Evolutionary conservation across 2,888 invertebrate genomes (phyloP), one percentile per base, ranked within the genome.

Genomic region (Tridacna gigas): DNA sequence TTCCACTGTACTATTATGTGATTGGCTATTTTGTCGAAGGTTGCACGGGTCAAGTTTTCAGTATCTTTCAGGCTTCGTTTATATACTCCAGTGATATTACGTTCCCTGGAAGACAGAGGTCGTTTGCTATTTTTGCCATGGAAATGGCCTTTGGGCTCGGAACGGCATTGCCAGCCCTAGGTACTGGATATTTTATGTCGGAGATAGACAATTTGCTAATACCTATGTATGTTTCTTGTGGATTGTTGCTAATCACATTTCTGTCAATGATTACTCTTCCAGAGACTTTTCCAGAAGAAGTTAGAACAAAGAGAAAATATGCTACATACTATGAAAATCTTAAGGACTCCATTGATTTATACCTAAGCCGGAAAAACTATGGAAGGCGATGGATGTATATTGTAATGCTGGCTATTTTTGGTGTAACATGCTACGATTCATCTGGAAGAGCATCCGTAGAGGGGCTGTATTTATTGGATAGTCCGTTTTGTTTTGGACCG

Each of bases 401-500:
- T 3, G 56, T 80, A n/a, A 73, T 73, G 37, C 48, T 87, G 18
- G 15, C 71, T 15, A 81, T 79, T 3, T 83, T 88, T 63, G 37
- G 79, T 0, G 77, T 84, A n/a, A 84, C 83, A 0, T 51, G 66
- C 0, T 71, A 86, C 7, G 67, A 77, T 20, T 4, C 74, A 5
- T 71, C 74, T 25, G 90, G 90, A 5, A 74, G 85, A 13, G 60
- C 77, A 0, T 51, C 74, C 15, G 75, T 89, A 9, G 89, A 89
- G 69, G 82, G 86, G 2, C 74, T 90, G 5, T 90, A 88, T 56
- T 80, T 86, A 25, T 74, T 90, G 28, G 86, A 88, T 48, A 65
- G 47, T 26, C 90, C 90, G 13, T 85, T 90, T 61, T 90, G 90
- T 69, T 90, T 89, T 88, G 74, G 80, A 60, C 88, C 89, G 11